Percentiles rank a stretch among this genome's conserved stretches.
phyloP scores from a whole-genome alignment of 2,797 vertebrate genomes.

The Galaxias olidus region DNA sequence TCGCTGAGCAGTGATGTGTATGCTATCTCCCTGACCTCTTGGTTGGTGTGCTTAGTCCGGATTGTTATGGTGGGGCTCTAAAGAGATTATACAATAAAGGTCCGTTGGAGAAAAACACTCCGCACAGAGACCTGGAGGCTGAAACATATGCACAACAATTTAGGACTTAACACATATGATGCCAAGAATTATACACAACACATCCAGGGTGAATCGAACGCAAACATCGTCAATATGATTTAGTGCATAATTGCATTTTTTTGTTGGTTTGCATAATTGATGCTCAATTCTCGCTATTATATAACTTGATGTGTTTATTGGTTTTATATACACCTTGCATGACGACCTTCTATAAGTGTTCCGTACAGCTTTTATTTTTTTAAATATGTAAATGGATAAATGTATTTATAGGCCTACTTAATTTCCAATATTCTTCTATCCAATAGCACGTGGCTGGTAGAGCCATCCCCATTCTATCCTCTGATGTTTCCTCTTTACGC shows the following conservation, averaged over 20 bases:
- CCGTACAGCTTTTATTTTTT: conserved; percentile 59
- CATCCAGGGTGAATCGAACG: neutral
- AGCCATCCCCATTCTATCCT: conserved; percentile 68
- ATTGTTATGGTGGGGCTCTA: conserved; percentile 62
- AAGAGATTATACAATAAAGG: conserved; percentile 61
- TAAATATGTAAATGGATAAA: conserved; percentile 59
- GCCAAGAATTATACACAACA: neutral
- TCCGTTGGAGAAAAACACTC: conserved; percentile 58
- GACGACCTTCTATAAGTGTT: conserved; percentile 37
- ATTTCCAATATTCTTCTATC: conserved; percentile 55
- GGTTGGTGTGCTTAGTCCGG: conserved; percentile 60
- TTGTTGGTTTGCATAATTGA: neutral
- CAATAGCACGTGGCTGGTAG: conserved; percentile 64
- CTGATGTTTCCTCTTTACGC: conserved; percentile 73
- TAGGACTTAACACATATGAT: neutral
- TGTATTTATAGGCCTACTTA: conserved; percentile 49
- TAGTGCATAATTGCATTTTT: neutral
- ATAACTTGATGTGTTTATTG: too few species aligned
- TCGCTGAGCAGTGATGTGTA: conserved; percentile 47
- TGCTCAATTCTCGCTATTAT: too few species aligned
- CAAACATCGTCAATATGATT: neutral
- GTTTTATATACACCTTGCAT: conserved; percentile 3
- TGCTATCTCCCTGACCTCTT: conserved; percentile 30
- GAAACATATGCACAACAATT: conserved; percentile 45
- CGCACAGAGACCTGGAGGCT: neutral